These are phyloP conservation scores for Bhutanitis thaidina DNA, from an alignment of 2,888 invertebrate genomes.

Conservation along the genomic window DNA sequence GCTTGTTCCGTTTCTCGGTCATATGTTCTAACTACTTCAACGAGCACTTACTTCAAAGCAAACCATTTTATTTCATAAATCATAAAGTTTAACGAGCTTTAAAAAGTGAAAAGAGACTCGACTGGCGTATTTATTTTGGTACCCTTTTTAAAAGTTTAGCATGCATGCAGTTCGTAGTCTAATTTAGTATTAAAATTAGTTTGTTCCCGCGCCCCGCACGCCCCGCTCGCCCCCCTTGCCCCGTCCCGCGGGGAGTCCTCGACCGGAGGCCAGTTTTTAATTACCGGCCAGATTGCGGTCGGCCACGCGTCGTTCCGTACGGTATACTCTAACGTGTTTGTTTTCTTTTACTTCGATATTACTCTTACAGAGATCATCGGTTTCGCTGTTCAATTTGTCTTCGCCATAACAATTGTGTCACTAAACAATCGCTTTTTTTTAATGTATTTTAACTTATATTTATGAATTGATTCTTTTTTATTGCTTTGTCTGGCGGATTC, in stretches of 20 bases:
- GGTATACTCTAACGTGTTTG: slow-evolving; percentile 29
- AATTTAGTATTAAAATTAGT: slow-evolving; percentile 21
- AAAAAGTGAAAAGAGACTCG: background rate
- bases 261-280: slow-evolving; percentile 49
- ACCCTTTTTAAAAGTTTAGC: slow-evolving; percentile 3
- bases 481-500: too few relatives aligned
- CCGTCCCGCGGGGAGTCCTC: background rate
- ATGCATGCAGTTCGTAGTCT: slow-evolving; percentile 5
- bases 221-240: too few relatives aligned
- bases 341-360: slow-evolving; percentile 23
- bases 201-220: slow-evolving; percentile 5
- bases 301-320: slow-evolving; percentile 29
- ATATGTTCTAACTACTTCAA: too few relatives aligned
- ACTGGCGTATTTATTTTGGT: slow-evolving; percentile 6
- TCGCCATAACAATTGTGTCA: background rate
- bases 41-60: too few relatives aligned
- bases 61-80: background rate
- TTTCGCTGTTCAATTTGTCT: slow-evolving; percentile 13
- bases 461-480: too few relatives aligned
- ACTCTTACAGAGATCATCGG: background rate
- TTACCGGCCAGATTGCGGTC: slow-evolving; percentile 50
- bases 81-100: background rate
- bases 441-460: too few relatives aligned
- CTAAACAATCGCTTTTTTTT: too few relatives aligned
- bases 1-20: too few relatives aligned